Evolutionary conservation across 1,140 invertebrate genomes (phyloP), one percentile per base, ranked within the genome.

Genomic region (Neodiprion lecontei): DNA sequence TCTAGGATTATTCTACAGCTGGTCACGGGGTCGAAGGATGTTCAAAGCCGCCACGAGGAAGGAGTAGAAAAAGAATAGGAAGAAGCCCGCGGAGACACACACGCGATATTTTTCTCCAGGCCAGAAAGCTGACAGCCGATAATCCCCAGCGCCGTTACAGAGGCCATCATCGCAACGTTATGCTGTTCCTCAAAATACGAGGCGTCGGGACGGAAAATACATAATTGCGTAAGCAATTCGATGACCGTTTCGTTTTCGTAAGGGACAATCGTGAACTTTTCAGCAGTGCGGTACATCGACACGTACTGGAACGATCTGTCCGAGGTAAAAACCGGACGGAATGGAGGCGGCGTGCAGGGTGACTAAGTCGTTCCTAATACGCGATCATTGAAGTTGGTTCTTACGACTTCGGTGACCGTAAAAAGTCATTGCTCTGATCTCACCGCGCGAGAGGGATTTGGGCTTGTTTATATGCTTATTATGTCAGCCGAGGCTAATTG

Each of bases 391-490:
- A 40, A 40, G 28, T 40, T 40, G 28, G 76, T 72, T 69, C 67
- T 71, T 49, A 61, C 17, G 48, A 72, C 66, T 67, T 49, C 17
- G 17, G 48, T 53, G 70, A 69, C 71, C 48, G 71, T n/a, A 73
- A 73, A 78, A 79, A 79, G 76, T 50, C 66, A 75, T 77, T 73
- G 78, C 61, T 80, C 76, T 83, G 82, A 84, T 84, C 81, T 84
- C 74, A 82, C 79, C 81, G 81, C 81, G 77, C 75, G 69, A n/a
- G 47, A 61, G 66, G 72, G 65, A 72, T 79, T 79, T 74, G 69
- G 74, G 79, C n/a, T 83, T 84, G 82, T 84, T 83, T 83, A 83
- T 84, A 82, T 82, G 82, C 83, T 84, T 84, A 84, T 84, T 84
- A 84, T 82, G 82, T 84, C 82, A 83, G 79, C 65, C 70, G 72